A percentile compares a stretch with the other conserved stretches of the same genome.
Conservation (phyloP, 2,888 invertebrate species). For the Hirtodrosophila histrioides region DNA sequence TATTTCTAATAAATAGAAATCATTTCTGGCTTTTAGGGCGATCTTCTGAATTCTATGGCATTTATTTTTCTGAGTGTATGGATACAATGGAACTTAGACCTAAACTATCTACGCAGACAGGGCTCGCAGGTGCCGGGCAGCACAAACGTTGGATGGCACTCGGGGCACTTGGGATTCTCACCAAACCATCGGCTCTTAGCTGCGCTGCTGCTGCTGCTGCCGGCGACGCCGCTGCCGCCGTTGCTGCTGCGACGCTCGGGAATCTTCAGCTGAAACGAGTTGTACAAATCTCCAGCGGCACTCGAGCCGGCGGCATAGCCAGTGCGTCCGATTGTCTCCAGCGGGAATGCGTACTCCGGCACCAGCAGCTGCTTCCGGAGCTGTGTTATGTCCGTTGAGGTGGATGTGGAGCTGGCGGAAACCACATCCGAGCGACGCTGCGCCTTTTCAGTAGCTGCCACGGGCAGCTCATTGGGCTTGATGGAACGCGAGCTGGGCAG, state of each 20-base stretch:
- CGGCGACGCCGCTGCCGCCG: slow-evolving; percentile 44
- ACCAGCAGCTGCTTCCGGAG: slow-evolving; percentile 87
- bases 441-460: slow-evolving; percentile 67
- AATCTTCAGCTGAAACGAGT: slow-evolving; percentile 87
- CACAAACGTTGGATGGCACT: slow-evolving; percentile 88
- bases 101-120: slow-evolving; percentile 85
- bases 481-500: slow-evolving; percentile 79
- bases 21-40: no score
- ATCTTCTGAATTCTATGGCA: no score
- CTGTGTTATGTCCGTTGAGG: slow-evolving; percentile 84
- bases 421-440: slow-evolving; percentile 67
- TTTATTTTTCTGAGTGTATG: background rate
- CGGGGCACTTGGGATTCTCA: slow-evolving; percentile 87
- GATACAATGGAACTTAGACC: slow-evolving; percentile 34
- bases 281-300: slow-evolving; percentile 85
- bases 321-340: slow-evolving; percentile 86
- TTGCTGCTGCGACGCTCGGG: slow-evolving; percentile 82
- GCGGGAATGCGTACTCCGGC: slow-evolving; percentile 87
- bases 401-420: slow-evolving; percentile 21
- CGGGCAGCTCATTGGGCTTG: slow-evolving; percentile 68
- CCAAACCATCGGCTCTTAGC: slow-evolving; percentile 85
- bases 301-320: slow-evolving; percentile 83
- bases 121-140: slow-evolving; percentile 88
- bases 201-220: slow-evolving; percentile 34
- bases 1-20: no score